Conservation (phyloP, 2,113 vertebrate species). For the Mungos mungo region DNA sequence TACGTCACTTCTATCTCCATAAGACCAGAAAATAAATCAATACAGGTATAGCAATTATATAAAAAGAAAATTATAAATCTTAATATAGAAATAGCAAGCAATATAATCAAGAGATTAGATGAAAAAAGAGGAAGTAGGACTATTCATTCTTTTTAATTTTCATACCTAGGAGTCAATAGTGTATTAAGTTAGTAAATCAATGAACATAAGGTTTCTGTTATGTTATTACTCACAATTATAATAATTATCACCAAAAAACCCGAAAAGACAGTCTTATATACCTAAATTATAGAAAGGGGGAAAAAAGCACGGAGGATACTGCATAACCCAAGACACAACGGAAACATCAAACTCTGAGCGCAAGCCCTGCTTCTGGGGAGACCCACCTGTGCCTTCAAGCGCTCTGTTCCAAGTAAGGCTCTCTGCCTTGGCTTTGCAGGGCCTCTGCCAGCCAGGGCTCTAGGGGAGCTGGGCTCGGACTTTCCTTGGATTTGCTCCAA, state of each 20-base stretch:
- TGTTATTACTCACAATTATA: not conserved
- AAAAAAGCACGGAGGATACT: not conserved
- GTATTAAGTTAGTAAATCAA: not conserved
- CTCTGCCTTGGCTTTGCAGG: not conserved
- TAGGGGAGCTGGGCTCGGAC: not conserved
- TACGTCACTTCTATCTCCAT: not conserved
- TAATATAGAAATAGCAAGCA: not conserved
- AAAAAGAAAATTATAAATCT: conserved; percentile 10
- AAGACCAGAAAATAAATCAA: not conserved
- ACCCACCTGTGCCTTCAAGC: not conserved
- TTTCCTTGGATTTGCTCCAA: not conserved
- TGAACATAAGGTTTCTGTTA: not conserved
- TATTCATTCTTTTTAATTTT: not conserved
- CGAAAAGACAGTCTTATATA: not conserved
- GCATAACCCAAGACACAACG: not conserved
- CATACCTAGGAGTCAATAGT: not conserved
- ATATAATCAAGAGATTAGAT: not conserved
- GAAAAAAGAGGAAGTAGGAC: not conserved
- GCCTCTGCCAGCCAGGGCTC: not conserved
- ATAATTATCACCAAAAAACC: not conserved
- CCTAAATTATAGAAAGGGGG: not conserved
- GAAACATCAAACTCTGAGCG: not conserved
- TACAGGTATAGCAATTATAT: not conserved
- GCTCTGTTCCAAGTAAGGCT: not conserved
- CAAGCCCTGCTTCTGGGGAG: not conserved